phyloP scores from a whole-genome alignment of 2,888 invertebrate species.

The Cosmia trapezina region DNA sequence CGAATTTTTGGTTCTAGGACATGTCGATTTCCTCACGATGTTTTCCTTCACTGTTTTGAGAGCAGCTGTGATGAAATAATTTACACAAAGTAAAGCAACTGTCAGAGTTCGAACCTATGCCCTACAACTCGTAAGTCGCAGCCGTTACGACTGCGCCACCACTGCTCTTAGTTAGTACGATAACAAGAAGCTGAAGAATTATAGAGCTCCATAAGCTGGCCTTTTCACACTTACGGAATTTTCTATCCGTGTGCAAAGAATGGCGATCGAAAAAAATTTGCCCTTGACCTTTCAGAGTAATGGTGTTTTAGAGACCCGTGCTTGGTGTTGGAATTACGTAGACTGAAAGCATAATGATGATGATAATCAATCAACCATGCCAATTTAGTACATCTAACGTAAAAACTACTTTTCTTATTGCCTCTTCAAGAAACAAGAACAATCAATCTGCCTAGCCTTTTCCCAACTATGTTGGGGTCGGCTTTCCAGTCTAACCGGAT shows the following conservation, averaged over 20 bases:
- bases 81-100: too few species aligned
- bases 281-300: background rate
- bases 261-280: background rate
- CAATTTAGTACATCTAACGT: background rate
- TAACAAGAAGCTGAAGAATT: background rate
- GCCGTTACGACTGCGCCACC: too few species aligned
- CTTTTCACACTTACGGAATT: background rate
- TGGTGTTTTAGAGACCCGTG: background rate
- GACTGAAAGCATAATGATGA: background rate
- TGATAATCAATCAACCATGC: background rate
- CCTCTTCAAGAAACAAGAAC: background rate
- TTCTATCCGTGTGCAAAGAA: background rate
- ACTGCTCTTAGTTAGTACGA: background rate
- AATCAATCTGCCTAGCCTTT: too few species aligned
- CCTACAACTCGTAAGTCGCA: too few species aligned
- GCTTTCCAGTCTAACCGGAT: too few species aligned
- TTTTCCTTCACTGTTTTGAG: too few species aligned
- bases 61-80: too few species aligned
- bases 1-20: too few species aligned
- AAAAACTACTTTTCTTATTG: background rate
- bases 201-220: background rate
- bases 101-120: too few species aligned
- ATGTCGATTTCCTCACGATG: too few species aligned
- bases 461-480: too few species aligned
- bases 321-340: background rate